These are phyloP conservation scores for Campoplex nolae DNA, from an alignment of 2,888 invertebrate genomes.

Conservation along the genomic window DNA sequence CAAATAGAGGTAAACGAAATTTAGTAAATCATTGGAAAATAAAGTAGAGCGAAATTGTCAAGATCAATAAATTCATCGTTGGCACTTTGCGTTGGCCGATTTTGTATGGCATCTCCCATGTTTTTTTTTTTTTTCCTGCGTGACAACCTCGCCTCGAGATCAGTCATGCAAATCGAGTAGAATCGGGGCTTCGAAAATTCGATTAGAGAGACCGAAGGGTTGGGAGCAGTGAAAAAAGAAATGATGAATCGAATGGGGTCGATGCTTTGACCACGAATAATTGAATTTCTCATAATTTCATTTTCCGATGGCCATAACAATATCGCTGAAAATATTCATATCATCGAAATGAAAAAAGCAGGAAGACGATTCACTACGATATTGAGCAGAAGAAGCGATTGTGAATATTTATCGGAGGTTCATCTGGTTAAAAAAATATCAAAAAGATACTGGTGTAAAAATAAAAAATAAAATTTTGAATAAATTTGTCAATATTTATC, in stretches of 20 bases:
- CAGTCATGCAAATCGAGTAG: conserved; percentile 53
- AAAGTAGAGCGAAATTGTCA: conserved; percentile 25
- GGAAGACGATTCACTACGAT: background rate
- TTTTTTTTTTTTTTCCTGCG: conserved; percentile 3
- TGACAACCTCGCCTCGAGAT: conserved; percentile 51
- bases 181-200: conserved; percentile 62
- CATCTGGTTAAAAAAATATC: too few relatives aligned
- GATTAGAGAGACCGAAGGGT: conserved; percentile 58
- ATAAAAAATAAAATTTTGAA: too few relatives aligned
- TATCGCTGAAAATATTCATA: background rate
- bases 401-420: too few relatives aligned
- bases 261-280: conserved; percentile 5
- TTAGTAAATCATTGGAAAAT: background rate
- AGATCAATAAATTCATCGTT: conserved; percentile 11
- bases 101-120: conserved; percentile 51
- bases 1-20: background rate
- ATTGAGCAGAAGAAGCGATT: too few relatives aligned
- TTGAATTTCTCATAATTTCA: background rate
- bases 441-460: too few relatives aligned
- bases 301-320: background rate
- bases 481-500: too few relatives aligned
- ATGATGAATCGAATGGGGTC: conserved; percentile 35
- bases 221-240: background rate
- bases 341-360: background rate
- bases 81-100: conserved; percentile 26